phyloP scores from a whole-genome alignment of 1,140 invertebrate species.

The Brachionus plicatilis region DNA sequence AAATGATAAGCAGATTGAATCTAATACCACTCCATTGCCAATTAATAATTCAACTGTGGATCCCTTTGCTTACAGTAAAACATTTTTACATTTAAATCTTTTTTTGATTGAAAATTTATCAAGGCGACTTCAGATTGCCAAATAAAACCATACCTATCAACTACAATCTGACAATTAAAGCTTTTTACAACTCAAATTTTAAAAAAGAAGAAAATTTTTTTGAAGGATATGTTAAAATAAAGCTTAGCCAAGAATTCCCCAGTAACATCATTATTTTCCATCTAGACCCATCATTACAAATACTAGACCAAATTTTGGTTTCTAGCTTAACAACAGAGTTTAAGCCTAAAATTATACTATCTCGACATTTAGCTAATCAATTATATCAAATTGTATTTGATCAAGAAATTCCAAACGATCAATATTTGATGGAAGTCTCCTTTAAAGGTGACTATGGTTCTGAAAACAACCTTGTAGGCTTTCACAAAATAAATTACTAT shows the following conservation, averaged over 20 bases:
- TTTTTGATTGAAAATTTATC: background rate
- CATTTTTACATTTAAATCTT: background rate
- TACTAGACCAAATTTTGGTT: background rate
- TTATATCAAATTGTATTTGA: constrained; percentile 17
- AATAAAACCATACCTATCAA: background rate
- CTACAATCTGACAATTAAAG: constrained; percentile 23
- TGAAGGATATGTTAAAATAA: background rate
- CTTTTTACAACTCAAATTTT: constrained; percentile 10
- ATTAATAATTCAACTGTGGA: background rate
- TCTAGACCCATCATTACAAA: background rate
- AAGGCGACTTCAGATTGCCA: background rate
- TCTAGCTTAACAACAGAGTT: background rate
- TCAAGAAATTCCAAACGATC: background rate
- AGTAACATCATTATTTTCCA: background rate
- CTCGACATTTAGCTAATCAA: background rate
- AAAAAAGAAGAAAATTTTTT: background rate
- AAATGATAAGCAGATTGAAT: background rate
- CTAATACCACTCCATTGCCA: background rate
- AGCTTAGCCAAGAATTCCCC: background rate
- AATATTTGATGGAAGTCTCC: background rate
- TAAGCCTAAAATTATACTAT: background rate
- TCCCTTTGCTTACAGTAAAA: background rate
- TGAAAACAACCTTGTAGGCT: constrained; percentile 29
- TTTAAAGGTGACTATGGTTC: constrained; percentile 3
- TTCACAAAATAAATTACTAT: constrained; percentile 16